Percentiles rank a stretch among this genome's conserved stretches.
phyloP scores from a whole-genome alignment of 2,888 invertebrate genomes.

The Acronicta psi region DNA sequence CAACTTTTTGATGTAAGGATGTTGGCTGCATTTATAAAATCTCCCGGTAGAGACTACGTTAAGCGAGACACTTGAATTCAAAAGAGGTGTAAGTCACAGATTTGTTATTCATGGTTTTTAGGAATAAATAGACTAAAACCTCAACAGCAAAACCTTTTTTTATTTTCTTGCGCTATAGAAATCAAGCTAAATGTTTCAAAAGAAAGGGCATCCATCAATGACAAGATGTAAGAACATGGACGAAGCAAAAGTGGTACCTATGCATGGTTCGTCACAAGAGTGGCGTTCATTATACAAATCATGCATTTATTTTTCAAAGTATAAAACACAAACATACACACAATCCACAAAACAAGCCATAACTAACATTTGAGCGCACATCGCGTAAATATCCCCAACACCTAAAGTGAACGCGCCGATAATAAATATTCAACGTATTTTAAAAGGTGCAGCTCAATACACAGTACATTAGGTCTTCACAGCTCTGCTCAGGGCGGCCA shows the following conservation, averaged over 20 bases:
- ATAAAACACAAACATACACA: constrained; percentile 12
- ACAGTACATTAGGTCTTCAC: constrained; percentile 58
- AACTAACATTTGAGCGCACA: constrained; percentile 38
- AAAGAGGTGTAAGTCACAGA: too few relatives aligned
- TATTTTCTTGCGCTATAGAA: too few relatives aligned
- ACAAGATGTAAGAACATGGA: too few relatives aligned
- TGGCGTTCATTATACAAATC: too few relatives aligned
- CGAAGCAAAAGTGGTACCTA: too few relatives aligned
- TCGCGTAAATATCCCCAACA: constrained; percentile 53
- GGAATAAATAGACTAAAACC: too few relatives aligned
- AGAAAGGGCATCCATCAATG: too few relatives aligned
- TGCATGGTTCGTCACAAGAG: too few relatives aligned
- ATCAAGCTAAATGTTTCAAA: too few relatives aligned
- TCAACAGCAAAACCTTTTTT: too few relatives aligned
- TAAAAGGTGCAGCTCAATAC: constrained; percentile 60
- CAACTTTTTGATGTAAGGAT: constrained; percentile 17
- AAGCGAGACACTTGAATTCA: too few relatives aligned
- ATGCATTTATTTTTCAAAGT: neutral
- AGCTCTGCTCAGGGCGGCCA: constrained; percentile 48
- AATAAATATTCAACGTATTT: constrained; percentile 59
- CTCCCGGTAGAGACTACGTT: neutral
- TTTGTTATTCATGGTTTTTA: too few relatives aligned
- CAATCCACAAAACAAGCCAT: constrained; percentile 43
- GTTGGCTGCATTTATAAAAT: constrained; percentile 1
- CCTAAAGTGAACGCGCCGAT: constrained; percentile 46